Conservation (phyloP, 92 coral and sea anemone species). For the Siderastrea radians region DNA sequence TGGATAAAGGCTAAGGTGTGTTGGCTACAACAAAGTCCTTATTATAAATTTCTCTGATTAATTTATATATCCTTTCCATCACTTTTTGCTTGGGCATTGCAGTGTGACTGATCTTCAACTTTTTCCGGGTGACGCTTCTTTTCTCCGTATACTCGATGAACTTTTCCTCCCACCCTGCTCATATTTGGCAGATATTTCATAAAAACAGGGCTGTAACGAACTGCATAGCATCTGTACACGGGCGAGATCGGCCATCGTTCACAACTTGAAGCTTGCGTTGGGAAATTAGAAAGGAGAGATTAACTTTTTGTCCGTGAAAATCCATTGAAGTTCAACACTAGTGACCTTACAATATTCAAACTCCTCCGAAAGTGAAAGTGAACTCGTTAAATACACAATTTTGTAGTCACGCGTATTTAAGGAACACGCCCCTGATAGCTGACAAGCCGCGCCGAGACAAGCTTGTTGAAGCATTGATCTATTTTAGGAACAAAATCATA, state of each 20-base stretch:
- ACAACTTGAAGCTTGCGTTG: not conserved
- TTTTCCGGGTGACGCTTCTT: not conserved
- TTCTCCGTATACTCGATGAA: not conserved
- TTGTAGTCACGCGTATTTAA: no score
- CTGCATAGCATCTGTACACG: not conserved
- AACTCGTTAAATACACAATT: not conserved
- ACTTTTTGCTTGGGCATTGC: not conserved
- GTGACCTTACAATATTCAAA: not conserved
- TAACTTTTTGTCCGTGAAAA: not conserved
- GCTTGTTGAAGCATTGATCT: no score
- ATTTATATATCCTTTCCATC: not conserved
- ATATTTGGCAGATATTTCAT: conserved; percentile 14
- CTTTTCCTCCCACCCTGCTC: not conserved
- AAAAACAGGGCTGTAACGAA: conserved; percentile 18
- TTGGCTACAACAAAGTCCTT: no score
- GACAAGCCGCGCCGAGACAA: no score
- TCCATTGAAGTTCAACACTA: not conserved
- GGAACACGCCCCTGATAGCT: no score
- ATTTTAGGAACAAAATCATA: no score
- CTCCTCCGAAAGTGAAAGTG: conserved; percentile 27
- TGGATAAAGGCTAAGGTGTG: no score
- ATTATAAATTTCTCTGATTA: no score
- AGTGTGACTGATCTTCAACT: not conserved
- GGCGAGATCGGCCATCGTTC: conserved; percentile 1
- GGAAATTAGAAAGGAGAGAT: conserved; percentile 21